These are phyloP conservation scores for Hyles lineata DNA, from an alignment of 2,888 invertebrate genomes.

Conservation along the genomic window DNA sequence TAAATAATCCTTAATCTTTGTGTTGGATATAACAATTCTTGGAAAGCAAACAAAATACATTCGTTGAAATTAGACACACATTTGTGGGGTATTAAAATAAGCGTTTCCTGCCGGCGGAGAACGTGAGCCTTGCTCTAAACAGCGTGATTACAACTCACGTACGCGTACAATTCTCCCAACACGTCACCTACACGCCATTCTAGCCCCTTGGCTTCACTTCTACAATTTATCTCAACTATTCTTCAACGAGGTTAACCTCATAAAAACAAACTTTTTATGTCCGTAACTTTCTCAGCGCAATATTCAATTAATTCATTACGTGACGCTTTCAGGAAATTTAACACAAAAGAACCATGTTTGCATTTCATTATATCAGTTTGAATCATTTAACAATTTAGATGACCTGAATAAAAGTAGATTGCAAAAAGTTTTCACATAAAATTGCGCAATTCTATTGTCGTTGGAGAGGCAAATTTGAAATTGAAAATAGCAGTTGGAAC, in stretches of 20 bases:
- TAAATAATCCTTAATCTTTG: constrained; percentile 43
- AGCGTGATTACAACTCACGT: constrained; percentile 75
- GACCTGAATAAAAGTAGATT: constrained; percentile 41
- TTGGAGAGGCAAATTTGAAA: constrained; percentile 75
- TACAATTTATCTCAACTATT: constrained; percentile 45
- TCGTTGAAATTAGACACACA: constrained; percentile 72
- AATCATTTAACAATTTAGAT: constrained; percentile 8
- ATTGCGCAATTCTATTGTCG: constrained; percentile 70
- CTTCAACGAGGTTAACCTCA: neutral
- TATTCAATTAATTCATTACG: neutral
- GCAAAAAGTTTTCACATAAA: constrained; percentile 67
- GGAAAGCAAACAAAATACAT: constrained; percentile 73
- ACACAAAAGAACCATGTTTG: neutral
- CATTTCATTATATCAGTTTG: constrained; percentile 1
- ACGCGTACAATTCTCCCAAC: constrained; percentile 63
- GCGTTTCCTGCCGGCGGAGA: constrained; percentile 62
- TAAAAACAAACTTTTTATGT: constrained; percentile 17
- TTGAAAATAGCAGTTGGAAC: constrained; percentile 74
- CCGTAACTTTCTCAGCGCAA: neutral
- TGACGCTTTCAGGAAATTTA: neutral
- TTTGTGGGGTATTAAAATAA: constrained; percentile 79
- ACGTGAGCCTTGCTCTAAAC: constrained; percentile 75
- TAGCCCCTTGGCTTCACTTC: constrained; percentile 48
- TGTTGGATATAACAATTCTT: constrained; percentile 61
- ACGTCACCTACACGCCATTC: constrained; percentile 59